Evolutionary conservation across 2,797 vertebrate genomes (phyloP).

Genomic region (Ataeniobius toweri): DNA sequence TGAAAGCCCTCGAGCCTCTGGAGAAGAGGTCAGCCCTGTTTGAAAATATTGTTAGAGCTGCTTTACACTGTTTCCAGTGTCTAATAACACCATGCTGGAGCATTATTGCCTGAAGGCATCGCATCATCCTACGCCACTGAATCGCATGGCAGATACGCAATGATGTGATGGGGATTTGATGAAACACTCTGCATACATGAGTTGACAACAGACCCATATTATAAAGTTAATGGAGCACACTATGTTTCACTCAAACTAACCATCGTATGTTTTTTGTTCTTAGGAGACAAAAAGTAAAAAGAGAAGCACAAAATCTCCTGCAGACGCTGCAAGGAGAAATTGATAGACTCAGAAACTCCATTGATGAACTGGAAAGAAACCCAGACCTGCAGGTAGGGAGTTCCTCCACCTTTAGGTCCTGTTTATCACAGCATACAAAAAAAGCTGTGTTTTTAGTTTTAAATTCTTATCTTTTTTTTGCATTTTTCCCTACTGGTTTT

Average conservation of each 20-base stretch:
- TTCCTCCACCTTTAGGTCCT: background rate
- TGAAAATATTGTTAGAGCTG: background rate
- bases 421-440: background rate
- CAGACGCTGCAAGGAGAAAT: conserved; percentile 46
- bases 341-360: conserved; percentile 14
- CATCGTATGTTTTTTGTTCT: background rate
- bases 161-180: background rate
- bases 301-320: conserved; percentile 15
- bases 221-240: background rate
- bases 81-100: background rate
- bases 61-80: background rate
- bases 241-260: background rate
- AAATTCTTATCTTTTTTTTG: background rate
- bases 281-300: conserved; percentile 34
- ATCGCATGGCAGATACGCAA: background rate
- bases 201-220: background rate
- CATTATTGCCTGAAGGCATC: background rate
- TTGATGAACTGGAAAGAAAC: conserved; percentile 19
- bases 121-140: background rate
- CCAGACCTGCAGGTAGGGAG: conserved; percentile 31
- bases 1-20: conserved; percentile 54
- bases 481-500: rapidly evolving
- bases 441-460: background rate
- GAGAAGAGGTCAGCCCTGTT: conserved; percentile 47
- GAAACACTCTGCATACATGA: background rate